Evolutionary conservation across 2,797 vertebrate genomes (phyloP), one percentile per base, ranked within the genome.

Genomic region (Chiropotes sagulatus): DNA sequence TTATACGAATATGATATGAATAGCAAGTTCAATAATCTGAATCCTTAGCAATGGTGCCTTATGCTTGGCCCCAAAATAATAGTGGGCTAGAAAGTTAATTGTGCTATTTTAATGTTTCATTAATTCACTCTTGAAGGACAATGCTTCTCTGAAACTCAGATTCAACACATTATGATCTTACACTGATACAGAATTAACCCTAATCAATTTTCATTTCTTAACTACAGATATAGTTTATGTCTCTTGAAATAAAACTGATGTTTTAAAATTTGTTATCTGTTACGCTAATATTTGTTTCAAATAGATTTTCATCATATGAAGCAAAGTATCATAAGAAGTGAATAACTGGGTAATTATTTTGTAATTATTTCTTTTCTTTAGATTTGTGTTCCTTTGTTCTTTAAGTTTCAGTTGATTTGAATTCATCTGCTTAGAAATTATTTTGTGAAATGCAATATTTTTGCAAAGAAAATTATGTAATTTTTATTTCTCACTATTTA

Each of bases 381-480:
- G n/a, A 61, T 61, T 19, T 75, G 93, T 82, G 14, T 94, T 93
- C 5, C n/a, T 97, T 97, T 88, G 0, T 95, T 98, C 12, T 39
- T n/a, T 97, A 80, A 52, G 82, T 95, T 6, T 93, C 58, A 90
- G 14, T 39, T 96, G 93, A 97, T 94, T 94, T 93, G 41, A 83
- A 88, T 95, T 95, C 44, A 75, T 48, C 36, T 93, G 33, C 13
- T 93, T 90, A 94, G 90, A 96, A n/a, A 14, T 93, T 5, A 81
- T 73, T 97, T 30, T 96, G 33, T 83, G 46, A 97, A 95, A 88
- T 94, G 2, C 22, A 97, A 46, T 95, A 76, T 33, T 95, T 96
- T 96, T 97, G 19, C 73, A 50, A 64, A 92, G 33, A 93, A 96
- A 97, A 93, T 75, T 81, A 67, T 76, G 33, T 96, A 97, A 36